Base-by-base conservation (phyloP, 1,140 invertebrate species). In the Zaprionus inermis region DNA sequence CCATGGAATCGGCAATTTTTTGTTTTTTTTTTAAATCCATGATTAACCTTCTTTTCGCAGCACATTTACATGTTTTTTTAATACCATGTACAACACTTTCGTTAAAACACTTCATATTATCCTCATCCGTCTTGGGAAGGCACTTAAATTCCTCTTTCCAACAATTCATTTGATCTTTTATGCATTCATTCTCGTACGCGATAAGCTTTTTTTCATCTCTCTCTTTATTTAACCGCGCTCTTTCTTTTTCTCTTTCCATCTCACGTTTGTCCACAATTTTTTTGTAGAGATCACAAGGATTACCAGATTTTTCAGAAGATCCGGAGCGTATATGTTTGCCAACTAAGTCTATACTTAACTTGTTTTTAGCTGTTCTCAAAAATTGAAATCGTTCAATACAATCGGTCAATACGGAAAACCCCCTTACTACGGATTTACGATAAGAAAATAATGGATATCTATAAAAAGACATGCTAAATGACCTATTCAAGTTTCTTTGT, bases 381-480 rank as follows among this genome's bases (percentile, higher is more conserved):
- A 46, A 5, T 2, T 63, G 12, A 5, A 30, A 3, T 18, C 36
- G 18, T 0, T 63, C 16, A 6, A 55, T 22, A 22, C 11, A 54
- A 7, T 32, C 24, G 16, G 18, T 7, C 6, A 70, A 12, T n/a
- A 46, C 12, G 1, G 59, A 46, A 44, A 46, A 44, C 1, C 46
- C 11, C 12, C 55, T 55, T 1, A 28, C 16, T 5, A 64, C 2
- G 0, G 30, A 30, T 6, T 59, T 60, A 6, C 30, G 32, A 1
- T 34, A 3, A 11, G 22, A 30, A n/a, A 68, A 4, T 10, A 22
- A 44, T 0, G 56, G 14, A 5, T 68, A 46, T 22, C 32, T 18
- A 14, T 4, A 46, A 3, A 68, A 44, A 22, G 30, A 60, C 71
- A 73, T 73, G 11, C 7, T 68, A 28, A 36, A 55, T 46, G 36